Evolutionary conservation across 2,888 invertebrate genomes (phyloP), one percentile per base, ranked within the genome.

Genomic region (Epinotia nisella): DNA sequence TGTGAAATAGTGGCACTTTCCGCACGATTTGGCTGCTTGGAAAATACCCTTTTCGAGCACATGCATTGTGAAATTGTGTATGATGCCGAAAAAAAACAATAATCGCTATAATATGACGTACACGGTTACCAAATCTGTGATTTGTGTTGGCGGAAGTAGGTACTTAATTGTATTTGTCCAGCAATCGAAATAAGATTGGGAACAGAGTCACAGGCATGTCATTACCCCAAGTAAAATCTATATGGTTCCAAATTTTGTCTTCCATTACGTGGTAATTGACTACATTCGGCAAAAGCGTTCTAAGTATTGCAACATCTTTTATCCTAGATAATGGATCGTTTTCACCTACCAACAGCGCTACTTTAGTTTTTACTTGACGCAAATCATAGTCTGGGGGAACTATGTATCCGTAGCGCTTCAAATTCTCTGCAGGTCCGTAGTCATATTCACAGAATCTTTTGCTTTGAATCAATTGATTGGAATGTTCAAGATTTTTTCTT

Each of bases 251-350:
- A 24, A 74, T 77, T 29, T 80, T 77, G 4, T 78, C 74, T 5
- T 80, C 75, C 67, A 86, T 73, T 3, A 84, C 68, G 2, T 75
- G 75, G 61, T 82, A 85, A 1, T 81, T 75, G 0, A 82, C 78
- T 1, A 85, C 83, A 75, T 86, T 86, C 0, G 84, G 82, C 13
- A 88, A 74, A 5, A 62, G 60, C 10, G 74, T 70, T 35, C 77
- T 76, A 4, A 85, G 70, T 11, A 76, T 68, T 2, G 75, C 72
- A 0, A 82, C 81, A 69, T 86, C 85, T 53, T 78, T 66, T 7
- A 85, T 15, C 0, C 81, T 77, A 0, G 95, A 90, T n/a, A 95
- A 77, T 81, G 89, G 91, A 77, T 95, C 95, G 58, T 94, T 93
- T 1, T 82, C 84, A 11, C 94, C 94, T 72, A 89, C 93, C 72